Evolutionary conservation across 2,113 vertebrate species (phyloP), one percentile per base, ranked within the genome.

Genomic region (Pluvialis apricaria): DNA sequence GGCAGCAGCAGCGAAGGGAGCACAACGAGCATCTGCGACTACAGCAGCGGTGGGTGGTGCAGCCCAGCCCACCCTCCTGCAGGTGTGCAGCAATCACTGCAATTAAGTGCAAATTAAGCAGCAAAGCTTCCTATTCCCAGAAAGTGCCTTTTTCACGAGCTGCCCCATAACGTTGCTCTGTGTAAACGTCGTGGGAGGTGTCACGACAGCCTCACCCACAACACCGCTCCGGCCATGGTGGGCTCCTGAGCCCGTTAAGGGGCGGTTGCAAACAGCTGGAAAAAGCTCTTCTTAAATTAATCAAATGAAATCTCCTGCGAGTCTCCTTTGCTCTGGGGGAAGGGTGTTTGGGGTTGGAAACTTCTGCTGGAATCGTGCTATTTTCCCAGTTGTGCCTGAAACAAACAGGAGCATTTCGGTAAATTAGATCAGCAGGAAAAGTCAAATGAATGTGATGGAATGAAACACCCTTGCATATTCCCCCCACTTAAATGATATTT

Each of bases 391-490:
- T 77, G 82, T 76, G 90, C 77, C 82, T 82, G 34, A 94, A 93
- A 95, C 88, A 94, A 93, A 92, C 73, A 62, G 86, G 78, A 62
- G 47, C 76, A 86, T 72, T 82, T 93, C 86, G 62, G 70, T 93
- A 89, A 93, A 95, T 92, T 71, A 95, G 71, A 96, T 92, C 88
- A 94, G 91, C 88, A 44, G 97, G 94, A 94, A 93, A 88, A 94
- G 86, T 89, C 95, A 90, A 92, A 69, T 90, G 75, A 96, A 92
- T 60, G 71, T 87, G 95, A 89, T 90, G 70, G 78, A 95, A 73
- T 78, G 82, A 92, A 94, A 90, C 80, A 92, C 83, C 54, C 87
- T 78, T 81, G 72, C 71, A 81, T 85, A 49, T 79, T 80, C 58
- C 64, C 65, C 44, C 70, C 84, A 86, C 71, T 96, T 82, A 94